These are phyloP conservation scores for Scrobipalpa costella DNA, from an alignment of 2,888 invertebrate genomes.

Conservation along the genomic window DNA sequence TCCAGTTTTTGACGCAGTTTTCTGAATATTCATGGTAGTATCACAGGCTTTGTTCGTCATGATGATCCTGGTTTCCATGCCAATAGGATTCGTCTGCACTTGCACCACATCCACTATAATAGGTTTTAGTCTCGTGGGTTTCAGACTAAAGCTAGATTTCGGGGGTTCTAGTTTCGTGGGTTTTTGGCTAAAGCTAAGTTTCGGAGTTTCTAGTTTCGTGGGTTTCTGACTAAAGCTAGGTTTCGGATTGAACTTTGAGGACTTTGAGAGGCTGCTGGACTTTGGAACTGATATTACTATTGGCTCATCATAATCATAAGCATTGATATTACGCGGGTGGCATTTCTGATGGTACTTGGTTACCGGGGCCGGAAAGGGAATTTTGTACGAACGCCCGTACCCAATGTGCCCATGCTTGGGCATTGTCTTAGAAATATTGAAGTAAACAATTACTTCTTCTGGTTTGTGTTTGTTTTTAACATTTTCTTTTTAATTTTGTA, in stretches of 20 bases:
- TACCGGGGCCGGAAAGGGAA: no score
- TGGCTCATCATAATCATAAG: neutral
- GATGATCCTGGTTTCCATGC: neutral
- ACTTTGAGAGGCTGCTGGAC: constrained; percentile 28
- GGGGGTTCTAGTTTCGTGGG: neutral
- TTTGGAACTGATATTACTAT: constrained; percentile 23
- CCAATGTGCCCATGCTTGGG: no score
- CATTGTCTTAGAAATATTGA: neutral
- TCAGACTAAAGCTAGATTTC: neutral
- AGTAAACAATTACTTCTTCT: no score
- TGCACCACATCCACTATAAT: neutral
- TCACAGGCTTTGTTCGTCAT: constrained; percentile 43
- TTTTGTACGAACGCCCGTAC: no score
- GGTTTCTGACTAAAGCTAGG: neutral
- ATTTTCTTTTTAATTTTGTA: neutral
- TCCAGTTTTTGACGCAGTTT: constrained; percentile 46
- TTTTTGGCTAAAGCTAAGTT: neutral
- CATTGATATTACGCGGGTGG: no score
- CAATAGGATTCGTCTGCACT: neutral
- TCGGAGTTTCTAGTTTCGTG: neutral
- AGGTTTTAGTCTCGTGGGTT: neutral
- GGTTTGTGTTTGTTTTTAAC: neutral
- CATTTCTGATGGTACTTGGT: no score
- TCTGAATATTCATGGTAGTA: constrained; percentile 44
- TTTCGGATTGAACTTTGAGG: neutral